Evolutionary conservation across 2,113 vertebrate genomes (phyloP), one percentile per base, ranked within the genome.

Genomic region (Eulacestoma nigropectus): DNA sequence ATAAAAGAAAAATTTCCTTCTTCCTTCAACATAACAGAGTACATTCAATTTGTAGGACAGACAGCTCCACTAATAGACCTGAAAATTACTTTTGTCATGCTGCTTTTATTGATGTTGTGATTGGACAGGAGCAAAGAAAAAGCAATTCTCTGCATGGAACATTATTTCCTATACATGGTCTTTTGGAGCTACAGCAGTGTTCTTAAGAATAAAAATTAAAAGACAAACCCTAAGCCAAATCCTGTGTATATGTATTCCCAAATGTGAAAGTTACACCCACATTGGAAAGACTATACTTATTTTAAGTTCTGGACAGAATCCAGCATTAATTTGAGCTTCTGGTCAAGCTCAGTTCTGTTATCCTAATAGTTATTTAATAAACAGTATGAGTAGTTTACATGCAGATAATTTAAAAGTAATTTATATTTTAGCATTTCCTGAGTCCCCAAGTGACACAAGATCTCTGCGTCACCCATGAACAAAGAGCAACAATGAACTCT

Each of bases 251-350:
- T 62, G 32, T 90, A 73, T 90, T 93, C 87, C 74, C 53, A 67
- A 93, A 78, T 60, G 41, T 35, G 72, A 44, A 93, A 87, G 11
- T 75, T 92, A 60, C 57, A 84, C 73, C 57, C 95, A 89, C 64
- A 18, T 32, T 90, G 79, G 74, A 67, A 92, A 87, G 56, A 60
- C 57, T 60, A 13, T 21, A 81, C 90, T 87, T 87, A 94, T 88
- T 90, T 84, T 77, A 78, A 89, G 68, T 84, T 95, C 87, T 94
- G 96, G 91, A 91, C 23, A 47, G 76, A 78, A 78, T 23, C 81
- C 96, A 95, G 53, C 44, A 49, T 69, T 94, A n/a, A 56, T 89
- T 22, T 78, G 44, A 96, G 91, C 73, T 96, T 95, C 94, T 96
- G 94, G 87, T 96, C 89, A 95, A 77, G 65, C 77, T 96, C 89